Evolutionary conservation across 1,140 invertebrate species (phyloP).

Genomic region (Pygmarrhopalites habei): DNA sequence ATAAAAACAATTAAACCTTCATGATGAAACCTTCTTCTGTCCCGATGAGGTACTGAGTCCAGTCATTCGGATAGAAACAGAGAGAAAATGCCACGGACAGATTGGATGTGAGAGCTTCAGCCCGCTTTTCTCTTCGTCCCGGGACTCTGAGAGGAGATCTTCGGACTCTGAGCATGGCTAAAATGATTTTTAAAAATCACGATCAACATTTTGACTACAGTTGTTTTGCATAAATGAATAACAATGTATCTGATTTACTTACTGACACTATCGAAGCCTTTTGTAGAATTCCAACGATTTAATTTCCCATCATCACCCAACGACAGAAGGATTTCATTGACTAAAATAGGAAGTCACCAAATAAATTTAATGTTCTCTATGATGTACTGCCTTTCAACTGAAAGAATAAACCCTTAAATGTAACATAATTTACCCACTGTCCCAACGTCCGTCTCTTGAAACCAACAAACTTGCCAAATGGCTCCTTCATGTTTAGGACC

Average conservation of each 20-base stretch:
- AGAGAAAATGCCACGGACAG: constrained; percentile 23
- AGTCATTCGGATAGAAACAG: constrained; percentile 31
- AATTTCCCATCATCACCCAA: constrained; percentile 36
- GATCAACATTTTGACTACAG: neutral
- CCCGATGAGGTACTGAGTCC: constrained; percentile 27
- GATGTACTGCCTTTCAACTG: too few species aligned
- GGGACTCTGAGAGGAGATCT: constrained; percentile 31
- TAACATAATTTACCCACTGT: too few species aligned
- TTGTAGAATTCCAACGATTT: constrained; percentile 26
- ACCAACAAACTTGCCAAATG: constrained; percentile 35
- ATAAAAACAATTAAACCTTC: constrained; percentile 15
- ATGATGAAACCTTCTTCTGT: constrained; percentile 39
- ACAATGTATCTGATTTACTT: neutral
- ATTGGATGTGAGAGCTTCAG: constrained; percentile 28
- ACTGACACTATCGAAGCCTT: constrained; percentile 34
- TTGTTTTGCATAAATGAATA: neutral
- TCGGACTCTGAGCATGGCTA: constrained; percentile 30
- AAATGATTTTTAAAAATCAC: neutral
- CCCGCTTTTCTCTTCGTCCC: constrained; percentile 30
- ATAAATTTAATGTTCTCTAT: too few species aligned
- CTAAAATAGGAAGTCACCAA: too few species aligned
- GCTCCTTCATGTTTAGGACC: constrained; percentile 29
- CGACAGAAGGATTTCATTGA: constrained; percentile 26
- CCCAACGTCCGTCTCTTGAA: constrained; percentile 28
- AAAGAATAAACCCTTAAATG: too few species aligned